phyloP scores from a whole-genome alignment of 1,140 invertebrate species.

The Sminthurinus signatus region DNA sequence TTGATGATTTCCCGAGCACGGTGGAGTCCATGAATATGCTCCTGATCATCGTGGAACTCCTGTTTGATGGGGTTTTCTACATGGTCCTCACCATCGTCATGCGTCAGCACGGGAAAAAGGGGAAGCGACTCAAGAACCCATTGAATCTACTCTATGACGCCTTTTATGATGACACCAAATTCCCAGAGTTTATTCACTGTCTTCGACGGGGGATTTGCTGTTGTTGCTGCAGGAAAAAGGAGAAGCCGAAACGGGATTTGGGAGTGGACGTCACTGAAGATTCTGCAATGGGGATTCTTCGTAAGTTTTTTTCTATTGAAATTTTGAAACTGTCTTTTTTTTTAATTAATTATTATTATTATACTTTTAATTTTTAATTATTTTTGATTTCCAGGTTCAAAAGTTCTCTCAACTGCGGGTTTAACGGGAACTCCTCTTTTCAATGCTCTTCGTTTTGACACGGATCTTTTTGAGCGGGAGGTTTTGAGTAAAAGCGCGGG shows the following conservation, averaged over 20 bases:
- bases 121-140: conserved; percentile 1
- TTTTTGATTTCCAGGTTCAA: too few relatives aligned
- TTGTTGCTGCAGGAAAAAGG: not conserved
- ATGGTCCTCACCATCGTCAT: conserved; percentile 42
- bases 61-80: conserved; percentile 47
- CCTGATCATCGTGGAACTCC: conserved; percentile 48
- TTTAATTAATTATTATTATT: too few relatives aligned
- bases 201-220: not conserved
- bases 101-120: not conserved
- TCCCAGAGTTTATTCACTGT: not conserved
- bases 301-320: too few relatives aligned
- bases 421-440: conserved; percentile 49
- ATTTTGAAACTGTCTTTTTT: too few relatives aligned
- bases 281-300: not conserved
- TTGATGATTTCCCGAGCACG: conserved; percentile 4
- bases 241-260: not conserved
- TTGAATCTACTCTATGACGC: conserved; percentile 7
- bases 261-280: not conserved
- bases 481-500: conserved; percentile 32
- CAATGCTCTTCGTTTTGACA: conserved; percentile 42
- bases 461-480: conserved; percentile 42
- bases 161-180: conserved; percentile 10
- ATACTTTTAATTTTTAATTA: too few relatives aligned
- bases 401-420: conserved; percentile 43
- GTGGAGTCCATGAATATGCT: conserved; percentile 8